Evolutionary conservation across 2,797 vertebrate species (phyloP).

Genomic region (Gila robusta): DNA sequence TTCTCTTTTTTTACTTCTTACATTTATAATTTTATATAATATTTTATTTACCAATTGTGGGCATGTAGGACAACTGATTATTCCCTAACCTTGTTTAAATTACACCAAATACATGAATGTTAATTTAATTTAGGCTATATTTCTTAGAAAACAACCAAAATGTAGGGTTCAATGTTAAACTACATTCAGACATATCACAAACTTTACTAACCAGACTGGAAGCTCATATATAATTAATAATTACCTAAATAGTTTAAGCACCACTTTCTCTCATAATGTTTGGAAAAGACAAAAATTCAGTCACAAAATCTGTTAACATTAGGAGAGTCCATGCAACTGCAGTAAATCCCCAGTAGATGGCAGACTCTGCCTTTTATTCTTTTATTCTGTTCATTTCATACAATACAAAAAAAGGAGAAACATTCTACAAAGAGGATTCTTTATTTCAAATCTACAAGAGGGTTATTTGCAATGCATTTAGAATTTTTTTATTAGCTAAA

Average conservation of each 20-base stretch:
- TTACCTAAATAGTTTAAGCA: not conserved
- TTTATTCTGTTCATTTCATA: not conserved
- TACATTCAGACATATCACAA: not conserved
- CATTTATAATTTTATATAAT: not conserved
- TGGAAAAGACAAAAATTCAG: not conserved
- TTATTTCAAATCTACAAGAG: constrained; percentile 80
- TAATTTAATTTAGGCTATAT: not conserved
- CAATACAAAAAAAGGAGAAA: not conserved
- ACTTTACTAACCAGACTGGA: not conserved
- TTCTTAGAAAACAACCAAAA: not conserved
- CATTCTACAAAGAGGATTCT: constrained; percentile 76
- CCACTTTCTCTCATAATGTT: not conserved
- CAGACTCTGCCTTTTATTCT: constrained; percentile 17
- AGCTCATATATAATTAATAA: not conserved
- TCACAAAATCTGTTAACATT: not conserved
- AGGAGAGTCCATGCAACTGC: not conserved
- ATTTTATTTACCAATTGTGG: not conserved
- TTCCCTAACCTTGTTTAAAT: not conserved
- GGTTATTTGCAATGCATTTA: constrained; percentile 65
- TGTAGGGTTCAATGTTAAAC: not conserved
- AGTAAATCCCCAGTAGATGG: constrained; percentile 39
- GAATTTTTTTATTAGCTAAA: constrained; percentile 65
- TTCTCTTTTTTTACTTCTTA: not conserved
- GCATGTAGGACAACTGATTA: not conserved
- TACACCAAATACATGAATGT: not conserved